These are phyloP conservation scores for Gymnogyps californianus DNA, from an alignment of 2,113 vertebrate genomes.

Conservation along the genomic window DNA sequence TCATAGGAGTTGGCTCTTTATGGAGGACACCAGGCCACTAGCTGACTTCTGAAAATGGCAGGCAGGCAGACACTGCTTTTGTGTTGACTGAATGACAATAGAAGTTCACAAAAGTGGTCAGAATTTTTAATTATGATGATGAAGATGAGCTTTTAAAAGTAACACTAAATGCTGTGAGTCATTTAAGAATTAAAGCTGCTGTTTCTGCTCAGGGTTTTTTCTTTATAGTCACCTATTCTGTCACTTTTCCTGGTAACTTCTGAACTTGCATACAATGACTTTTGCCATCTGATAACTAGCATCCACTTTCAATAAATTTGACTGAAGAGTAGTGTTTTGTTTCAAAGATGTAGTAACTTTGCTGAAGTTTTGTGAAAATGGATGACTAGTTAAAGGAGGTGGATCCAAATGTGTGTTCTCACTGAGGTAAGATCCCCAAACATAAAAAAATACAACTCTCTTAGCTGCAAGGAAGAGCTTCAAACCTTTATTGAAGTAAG, in stretches of 20 bases:
- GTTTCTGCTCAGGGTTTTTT: not conserved
- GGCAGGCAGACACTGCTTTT: not conserved
- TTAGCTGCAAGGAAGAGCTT: not conserved
- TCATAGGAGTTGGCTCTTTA: not conserved
- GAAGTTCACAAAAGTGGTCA: not conserved
- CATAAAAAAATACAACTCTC: not conserved
- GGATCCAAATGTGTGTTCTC: not conserved
- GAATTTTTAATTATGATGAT: not conserved
- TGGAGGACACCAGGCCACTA: not conserved
- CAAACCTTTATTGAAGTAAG: not conserved
- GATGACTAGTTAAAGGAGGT: not conserved
- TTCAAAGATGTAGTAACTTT: not conserved
- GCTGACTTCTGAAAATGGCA: not conserved
- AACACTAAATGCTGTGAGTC: not conserved
- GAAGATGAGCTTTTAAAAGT: not conserved
- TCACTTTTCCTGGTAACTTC: not conserved
- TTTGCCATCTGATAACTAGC: not conserved
- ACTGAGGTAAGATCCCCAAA: not conserved
- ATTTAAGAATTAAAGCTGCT: not conserved
- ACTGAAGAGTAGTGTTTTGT: not conserved
- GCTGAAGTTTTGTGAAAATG: not conserved
- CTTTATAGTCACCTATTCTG: not conserved
- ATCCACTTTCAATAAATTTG: not conserved
- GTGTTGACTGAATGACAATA: not conserved
- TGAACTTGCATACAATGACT: not conserved